phyloP scores from a whole-genome alignment of 1,140 invertebrate genomes.

The Anagrus nilaparvatae region DNA sequence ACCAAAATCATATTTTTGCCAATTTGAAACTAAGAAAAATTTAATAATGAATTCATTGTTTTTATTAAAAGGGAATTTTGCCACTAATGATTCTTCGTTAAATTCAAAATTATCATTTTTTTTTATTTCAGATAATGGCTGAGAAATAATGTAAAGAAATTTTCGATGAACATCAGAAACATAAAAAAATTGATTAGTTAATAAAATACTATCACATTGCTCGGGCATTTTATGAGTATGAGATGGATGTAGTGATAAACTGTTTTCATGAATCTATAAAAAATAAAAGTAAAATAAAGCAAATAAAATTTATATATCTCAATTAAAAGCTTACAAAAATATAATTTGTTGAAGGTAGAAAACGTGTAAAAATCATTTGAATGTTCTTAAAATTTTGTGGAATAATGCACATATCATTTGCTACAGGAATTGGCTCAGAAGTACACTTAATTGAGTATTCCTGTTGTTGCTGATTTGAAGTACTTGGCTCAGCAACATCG shows the following conservation, averaged over 20 bases:
- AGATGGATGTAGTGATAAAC: constrained; percentile 53
- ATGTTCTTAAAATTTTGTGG: constrained; percentile 40
- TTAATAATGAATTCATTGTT: constrained; percentile 39
- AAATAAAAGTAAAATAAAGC: background rate
- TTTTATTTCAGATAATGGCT: constrained; percentile 49
- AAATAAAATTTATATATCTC: no score
- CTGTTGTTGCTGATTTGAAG: constrained; percentile 17
- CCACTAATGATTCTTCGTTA: constrained; percentile 44
- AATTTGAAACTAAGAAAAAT: constrained; percentile 40
- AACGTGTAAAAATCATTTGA: constrained; percentile 42
- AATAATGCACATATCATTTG: constrained; percentile 38
- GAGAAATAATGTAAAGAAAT: constrained; percentile 48
- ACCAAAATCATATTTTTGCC: constrained; percentile 25
- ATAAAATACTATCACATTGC: constrained; percentile 43
- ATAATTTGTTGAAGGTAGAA: constrained; percentile 40
- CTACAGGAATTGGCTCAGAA: constrained; percentile 25
- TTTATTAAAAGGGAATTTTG: constrained; percentile 45
- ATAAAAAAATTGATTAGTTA: constrained; percentile 55
- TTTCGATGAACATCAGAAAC: constrained; percentile 41
- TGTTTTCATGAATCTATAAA: constrained; percentile 51
- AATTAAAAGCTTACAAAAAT: constrained; percentile 44
- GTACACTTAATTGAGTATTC: constrained; percentile 9
- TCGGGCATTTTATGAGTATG: constrained; percentile 60
- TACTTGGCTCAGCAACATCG: constrained; percentile 15
- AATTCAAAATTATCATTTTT: constrained; percentile 48